A percentile compares a stretch with the other conserved stretches of the same genome.
phyloP scores from a whole-genome alignment of 2,113 vertebrate genomes.

The Hepsetus odoe region DNA sequence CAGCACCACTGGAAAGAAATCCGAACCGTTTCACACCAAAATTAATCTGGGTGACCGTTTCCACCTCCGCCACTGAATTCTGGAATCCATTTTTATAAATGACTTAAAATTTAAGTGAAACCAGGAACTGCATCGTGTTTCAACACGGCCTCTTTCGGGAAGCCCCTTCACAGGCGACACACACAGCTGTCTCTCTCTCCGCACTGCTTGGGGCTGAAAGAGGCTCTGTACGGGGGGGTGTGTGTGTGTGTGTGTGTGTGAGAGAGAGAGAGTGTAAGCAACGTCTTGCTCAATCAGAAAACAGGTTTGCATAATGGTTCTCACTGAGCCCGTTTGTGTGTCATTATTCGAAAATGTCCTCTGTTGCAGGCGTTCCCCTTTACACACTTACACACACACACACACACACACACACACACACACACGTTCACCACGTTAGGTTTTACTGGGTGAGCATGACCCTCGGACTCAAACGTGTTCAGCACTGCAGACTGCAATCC shows the following conservation, averaged over 20 bases:
- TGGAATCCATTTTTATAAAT: too few relatives aligned
- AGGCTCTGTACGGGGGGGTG: background rate
- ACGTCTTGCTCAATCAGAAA: background rate
- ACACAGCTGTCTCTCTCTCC: too few relatives aligned
- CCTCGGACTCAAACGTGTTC: background rate
- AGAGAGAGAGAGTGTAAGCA: background rate
- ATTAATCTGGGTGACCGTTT: too few relatives aligned
- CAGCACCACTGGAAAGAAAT: too few relatives aligned
- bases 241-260: background rate
- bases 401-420: background rate
- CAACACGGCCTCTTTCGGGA: too few relatives aligned
- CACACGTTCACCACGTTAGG: background rate
- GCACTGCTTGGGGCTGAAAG: background rate
- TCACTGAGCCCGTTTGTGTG: slow-evolving; percentile 8
- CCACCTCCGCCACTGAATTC: too few relatives aligned
- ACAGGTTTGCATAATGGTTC: background rate
- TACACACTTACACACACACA: background rate
- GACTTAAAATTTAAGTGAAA: too few relatives aligned
- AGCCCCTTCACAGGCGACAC: background rate
- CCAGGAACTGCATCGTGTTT: too few relatives aligned
- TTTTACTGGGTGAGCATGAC: background rate
- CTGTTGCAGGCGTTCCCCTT: background rate
- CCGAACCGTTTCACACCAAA: too few relatives aligned
- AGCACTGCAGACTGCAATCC: background rate
- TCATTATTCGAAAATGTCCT: background rate